Evolutionary conservation across 2,113 vertebrate genomes (phyloP), one percentile per base, ranked within the genome.

Genomic region (Bostrychus sinensis): DNA sequence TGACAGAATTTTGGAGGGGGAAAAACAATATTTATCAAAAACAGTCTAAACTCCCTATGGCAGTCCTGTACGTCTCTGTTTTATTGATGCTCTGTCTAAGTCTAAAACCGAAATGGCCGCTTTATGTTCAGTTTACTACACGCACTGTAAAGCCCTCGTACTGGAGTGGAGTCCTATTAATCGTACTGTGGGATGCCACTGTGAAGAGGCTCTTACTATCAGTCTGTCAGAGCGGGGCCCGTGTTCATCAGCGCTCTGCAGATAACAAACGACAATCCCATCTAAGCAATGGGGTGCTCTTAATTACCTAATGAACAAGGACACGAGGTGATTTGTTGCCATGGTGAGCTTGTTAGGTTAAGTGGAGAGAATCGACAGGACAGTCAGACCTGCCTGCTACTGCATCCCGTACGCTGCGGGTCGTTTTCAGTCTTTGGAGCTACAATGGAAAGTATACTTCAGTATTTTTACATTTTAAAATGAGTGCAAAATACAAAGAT

Each of bases 251-350:
- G 66, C 77, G 43, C 65, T 73, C 56, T 65, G 72, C 81, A 77
- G 75, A 81, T 86, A 87, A 92, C 78, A 66, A 86, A 91, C 75
- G 86, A 83, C 81, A 79, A 87, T 86, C 84, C 72, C 53, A 89
- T 90, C 76, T 79, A 37, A 74, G 80, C 87, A 85, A 86, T 83
- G 75, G 75, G 85, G 89, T 84, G 83, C 85, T 89, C 82, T 87
- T 91, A 92, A 93, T 92, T 90, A 91, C 75, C 85, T 91, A 93
- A 93, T 92, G 91, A 93, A 80, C 84, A 86, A 74, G 75, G 83
- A 86, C 84, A 86, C 66, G 69, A 66, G 65, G 88, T 91, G 91
- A 93, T 93, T 92, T 93, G 91, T 92, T 88, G 86, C 86, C 76
- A 86, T 83, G 81, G 82, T 57, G 74, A 81, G 76, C 92, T 91